A percentile compares a stretch with the other conserved stretches of the same genome.
Conservation (phyloP, 1,140 invertebrate species). For the Amphibalanus amphitrite region DNA sequence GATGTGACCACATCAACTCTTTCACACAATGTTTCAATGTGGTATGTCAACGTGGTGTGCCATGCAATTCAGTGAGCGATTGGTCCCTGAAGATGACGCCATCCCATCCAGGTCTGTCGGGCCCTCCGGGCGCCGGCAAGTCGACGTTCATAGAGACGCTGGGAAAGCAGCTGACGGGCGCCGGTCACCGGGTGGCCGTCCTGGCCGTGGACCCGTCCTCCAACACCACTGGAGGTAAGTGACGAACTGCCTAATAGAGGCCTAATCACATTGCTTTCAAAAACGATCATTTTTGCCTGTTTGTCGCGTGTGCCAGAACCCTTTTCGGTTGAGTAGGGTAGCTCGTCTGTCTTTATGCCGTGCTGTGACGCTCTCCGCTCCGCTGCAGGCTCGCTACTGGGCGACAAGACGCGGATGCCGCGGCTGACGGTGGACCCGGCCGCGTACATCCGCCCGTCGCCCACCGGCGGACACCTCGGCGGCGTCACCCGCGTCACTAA, state of each 20-base stretch:
- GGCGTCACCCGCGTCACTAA: conserved; percentile 42
- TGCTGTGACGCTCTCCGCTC: too few relatives aligned
- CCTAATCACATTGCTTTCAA: too few relatives aligned
- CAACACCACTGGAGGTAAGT: conserved; percentile 33
- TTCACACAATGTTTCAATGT: too few relatives aligned
- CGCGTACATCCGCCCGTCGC: conserved; percentile 43
- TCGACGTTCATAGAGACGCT: conserved; percentile 43
- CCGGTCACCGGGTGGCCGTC: conserved; percentile 37
- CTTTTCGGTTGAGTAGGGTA: too few relatives aligned
- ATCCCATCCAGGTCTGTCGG: conserved; percentile 35
- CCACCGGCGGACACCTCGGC: conserved; percentile 36
- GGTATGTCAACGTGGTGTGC: too few relatives aligned
- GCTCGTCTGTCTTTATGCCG: too few relatives aligned
- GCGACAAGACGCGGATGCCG: conserved; percentile 44
- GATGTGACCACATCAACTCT: too few relatives aligned
- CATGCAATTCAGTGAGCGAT: too few relatives aligned
- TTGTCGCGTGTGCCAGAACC: too few relatives aligned
- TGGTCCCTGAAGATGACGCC: too few relatives aligned
- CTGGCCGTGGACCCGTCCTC: conserved; percentile 44
- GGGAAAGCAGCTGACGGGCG: conserved; percentile 34
- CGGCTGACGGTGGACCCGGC: conserved; percentile 34
- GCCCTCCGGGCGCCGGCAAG: conserved; percentile 45
- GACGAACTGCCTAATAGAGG: too few relatives aligned
- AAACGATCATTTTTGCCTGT: too few relatives aligned
- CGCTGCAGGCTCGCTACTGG: conserved; percentile 35